These are phyloP conservation scores for Pseudococcus jackbeardsleyi DNA, from an alignment of 2,888 invertebrate species.

Conservation along the genomic window DNA sequence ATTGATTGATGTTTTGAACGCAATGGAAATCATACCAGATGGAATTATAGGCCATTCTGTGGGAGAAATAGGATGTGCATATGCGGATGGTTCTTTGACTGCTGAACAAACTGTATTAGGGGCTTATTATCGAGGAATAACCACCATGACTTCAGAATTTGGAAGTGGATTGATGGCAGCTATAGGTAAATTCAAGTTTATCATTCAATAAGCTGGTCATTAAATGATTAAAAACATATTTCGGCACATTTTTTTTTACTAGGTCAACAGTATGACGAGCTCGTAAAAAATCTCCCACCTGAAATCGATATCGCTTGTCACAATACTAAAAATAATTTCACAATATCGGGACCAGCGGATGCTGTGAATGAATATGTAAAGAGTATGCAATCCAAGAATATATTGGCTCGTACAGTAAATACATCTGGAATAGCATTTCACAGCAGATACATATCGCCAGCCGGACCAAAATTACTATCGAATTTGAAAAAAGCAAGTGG, in stretches of 20 bases:
- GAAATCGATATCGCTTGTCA: constrained; percentile 89
- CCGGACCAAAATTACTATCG: constrained; percentile 75
- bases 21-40: constrained; percentile 77
- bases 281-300: constrained; percentile 66
- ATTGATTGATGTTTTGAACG: constrained; percentile 76
- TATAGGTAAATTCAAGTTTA: constrained; percentile 71
- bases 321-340: constrained; percentile 85
- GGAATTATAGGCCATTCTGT: constrained; percentile 92
- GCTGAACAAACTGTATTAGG: constrained; percentile 87
- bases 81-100: constrained; percentile 92
- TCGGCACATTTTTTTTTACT: neutral
- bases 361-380: constrained; percentile 73
- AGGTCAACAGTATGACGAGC: neutral
- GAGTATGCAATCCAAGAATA: constrained; percentile 76
- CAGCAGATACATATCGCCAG: constrained; percentile 79
- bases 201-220: too few species aligned
- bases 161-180: constrained; percentile 90
- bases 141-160: constrained; percentile 72
- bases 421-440: constrained; percentile 92
- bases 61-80: constrained; percentile 94
- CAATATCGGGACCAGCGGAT: constrained; percentile 88
- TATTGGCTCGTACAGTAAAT: constrained; percentile 86
- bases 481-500: constrained; percentile 73
- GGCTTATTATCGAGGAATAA: constrained; percentile 86
- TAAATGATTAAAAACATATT: too few species aligned